Percentiles rank a stretch among this genome's conserved stretches.
phyloP scores from a whole-genome alignment of 2,113 vertebrate genomes.

The Phocoena sinus region DNA sequence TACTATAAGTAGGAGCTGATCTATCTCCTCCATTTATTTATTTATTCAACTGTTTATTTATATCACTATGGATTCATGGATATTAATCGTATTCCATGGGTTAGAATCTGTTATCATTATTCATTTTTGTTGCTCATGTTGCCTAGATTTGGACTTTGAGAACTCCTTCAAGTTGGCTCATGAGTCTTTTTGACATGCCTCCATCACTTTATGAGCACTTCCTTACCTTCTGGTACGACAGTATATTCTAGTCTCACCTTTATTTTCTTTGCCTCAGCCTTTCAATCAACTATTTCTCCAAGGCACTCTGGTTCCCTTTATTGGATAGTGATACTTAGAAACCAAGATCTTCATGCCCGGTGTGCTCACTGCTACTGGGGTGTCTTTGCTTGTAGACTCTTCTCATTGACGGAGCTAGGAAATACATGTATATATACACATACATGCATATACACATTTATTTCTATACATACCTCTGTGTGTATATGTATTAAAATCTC shows the following conservation, averaged over 20 bases:
- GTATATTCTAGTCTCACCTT: neutral
- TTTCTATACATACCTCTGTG: neutral
- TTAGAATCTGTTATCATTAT: neutral
- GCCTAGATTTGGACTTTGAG: neutral
- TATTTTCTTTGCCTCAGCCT: neutral
- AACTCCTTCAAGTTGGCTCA: neutral
- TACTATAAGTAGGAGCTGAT: neutral
- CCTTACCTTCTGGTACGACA: neutral
- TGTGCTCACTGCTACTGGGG: neutral
- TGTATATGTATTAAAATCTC: neutral
- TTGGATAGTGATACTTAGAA: constrained; percentile 8
- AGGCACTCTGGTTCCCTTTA: neutral
- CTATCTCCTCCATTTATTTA: neutral
- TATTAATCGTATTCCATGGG: neutral
- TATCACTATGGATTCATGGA: neutral
- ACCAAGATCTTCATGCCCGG: neutral
- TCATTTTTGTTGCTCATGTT: neutral
- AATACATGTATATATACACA: neutral
- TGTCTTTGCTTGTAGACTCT: neutral
- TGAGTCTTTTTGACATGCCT: neutral
- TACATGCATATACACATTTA: neutral
- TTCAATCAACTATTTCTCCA: neutral
- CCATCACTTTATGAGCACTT: neutral
- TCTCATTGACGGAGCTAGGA: neutral
- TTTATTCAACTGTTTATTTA: neutral